These are phyloP conservation scores for Harpagoxenus sublaevis DNA, from an alignment of 2,888 invertebrate species.

Conservation along the genomic window DNA sequence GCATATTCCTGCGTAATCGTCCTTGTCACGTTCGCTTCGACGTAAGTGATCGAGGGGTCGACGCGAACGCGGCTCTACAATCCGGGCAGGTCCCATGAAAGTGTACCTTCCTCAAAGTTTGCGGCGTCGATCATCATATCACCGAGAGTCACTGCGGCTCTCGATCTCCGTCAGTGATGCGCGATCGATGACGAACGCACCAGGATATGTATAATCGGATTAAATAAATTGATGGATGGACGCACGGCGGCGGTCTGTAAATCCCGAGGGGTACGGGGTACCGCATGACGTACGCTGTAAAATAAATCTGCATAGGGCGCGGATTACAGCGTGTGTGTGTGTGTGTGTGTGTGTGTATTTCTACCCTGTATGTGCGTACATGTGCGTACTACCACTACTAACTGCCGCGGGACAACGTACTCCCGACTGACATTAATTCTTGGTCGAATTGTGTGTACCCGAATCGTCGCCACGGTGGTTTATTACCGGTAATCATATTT, in stretches of 20 bases:
- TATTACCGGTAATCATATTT: slow-evolving; percentile 54
- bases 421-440: slow-evolving; percentile 76
- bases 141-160: slow-evolving; percentile 53
- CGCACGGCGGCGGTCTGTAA: slow-evolving; percentile 74
- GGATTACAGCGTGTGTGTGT: slow-evolving; percentile 74
- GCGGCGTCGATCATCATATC: slow-evolving; percentile 48
- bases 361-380: not conserved
- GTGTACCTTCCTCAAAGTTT: slow-evolving; percentile 42
- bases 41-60: slow-evolving; percentile 10
- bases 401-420: not conserved
- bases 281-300: slow-evolving; percentile 76
- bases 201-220: slow-evolving; percentile 81
- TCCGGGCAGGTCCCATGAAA: not conserved
- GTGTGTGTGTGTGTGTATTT: slow-evolving; percentile 21
- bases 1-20: not conserved
- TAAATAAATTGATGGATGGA: slow-evolving; percentile 83
- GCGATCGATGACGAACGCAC: slow-evolving; percentile 79
- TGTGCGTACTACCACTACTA: not conserved
- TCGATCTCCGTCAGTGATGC: slow-evolving; percentile 60
- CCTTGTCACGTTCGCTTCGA: slow-evolving; percentile 8
- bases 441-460: slow-evolving; percentile 70
- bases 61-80: slow-evolving; percentile 11
- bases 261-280: slow-evolving; percentile 72
- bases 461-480: slow-evolving; percentile 42
- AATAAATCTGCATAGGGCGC: slow-evolving; percentile 78